These are phyloP conservation scores for Hoplostethus atlanticus DNA, from an alignment of 2,797 vertebrate genomes.

Conservation along the genomic window DNA sequence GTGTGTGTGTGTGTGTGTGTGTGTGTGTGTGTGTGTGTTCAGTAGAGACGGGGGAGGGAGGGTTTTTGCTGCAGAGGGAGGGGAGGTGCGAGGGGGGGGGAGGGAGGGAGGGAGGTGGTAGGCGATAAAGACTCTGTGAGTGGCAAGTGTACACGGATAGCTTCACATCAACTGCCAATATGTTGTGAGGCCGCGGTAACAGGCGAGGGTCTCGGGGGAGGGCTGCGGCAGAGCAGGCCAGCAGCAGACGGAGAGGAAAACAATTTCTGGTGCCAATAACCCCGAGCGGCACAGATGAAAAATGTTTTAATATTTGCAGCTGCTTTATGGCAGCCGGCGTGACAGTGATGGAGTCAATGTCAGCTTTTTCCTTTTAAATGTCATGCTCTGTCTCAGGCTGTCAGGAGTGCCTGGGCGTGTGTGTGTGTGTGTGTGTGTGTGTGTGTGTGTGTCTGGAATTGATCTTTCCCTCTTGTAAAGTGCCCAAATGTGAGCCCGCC, in stretches of 20 bases:
- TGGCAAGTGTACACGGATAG: conserved; percentile 96
- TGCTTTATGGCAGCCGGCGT: conserved; percentile 98
- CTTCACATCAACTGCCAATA: conserved; percentile 98
- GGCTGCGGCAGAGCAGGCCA: conserved; percentile 93
- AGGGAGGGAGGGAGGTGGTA: conserved; percentile 69
- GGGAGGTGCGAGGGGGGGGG: background rate
- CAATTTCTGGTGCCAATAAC: conserved; percentile 99
- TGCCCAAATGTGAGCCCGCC: conserved; percentile 87
- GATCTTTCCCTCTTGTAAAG: conserved; percentile 94
- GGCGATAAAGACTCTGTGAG: conserved; percentile 88
- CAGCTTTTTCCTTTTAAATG: conserved; percentile 99
- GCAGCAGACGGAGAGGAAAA: conserved; percentile 99
- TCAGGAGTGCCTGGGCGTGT: conserved; percentile 57
- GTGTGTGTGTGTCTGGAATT: conserved; percentile 81
- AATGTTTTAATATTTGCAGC: conserved; percentile 99
- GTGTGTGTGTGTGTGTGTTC: conserved; percentile 18
- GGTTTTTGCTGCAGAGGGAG: conserved; percentile 69
- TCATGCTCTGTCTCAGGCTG: conserved; percentile 95
- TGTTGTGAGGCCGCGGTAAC: conserved; percentile 97
- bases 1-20: conserved; percentile 3
- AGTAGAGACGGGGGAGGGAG: conserved; percentile 42
- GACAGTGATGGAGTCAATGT: conserved; percentile 99
- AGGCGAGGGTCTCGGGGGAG: conserved; percentile 95
- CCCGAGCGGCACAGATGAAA: conserved; percentile 95
- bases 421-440: conserved; percentile 50